Base-by-base conservation (phyloP, 1,140 invertebrate genomes). In the Gonioctena quinquepunctata region DNA sequence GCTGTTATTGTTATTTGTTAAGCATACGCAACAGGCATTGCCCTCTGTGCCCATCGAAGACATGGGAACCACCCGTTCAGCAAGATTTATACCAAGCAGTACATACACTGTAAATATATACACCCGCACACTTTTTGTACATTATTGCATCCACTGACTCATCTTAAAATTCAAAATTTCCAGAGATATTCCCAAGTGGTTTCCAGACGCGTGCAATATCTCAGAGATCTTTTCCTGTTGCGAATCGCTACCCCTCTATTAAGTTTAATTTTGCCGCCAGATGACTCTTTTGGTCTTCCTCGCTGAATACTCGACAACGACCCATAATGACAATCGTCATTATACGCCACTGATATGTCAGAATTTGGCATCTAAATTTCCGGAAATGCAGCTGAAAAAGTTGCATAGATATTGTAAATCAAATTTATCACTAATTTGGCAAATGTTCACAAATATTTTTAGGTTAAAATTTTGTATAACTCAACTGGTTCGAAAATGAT, bases 361-460 rank as follows among this genome's bases (percentile, higher is more conserved):
- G 72, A 69, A 52, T 82, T 81, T 78, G 81, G 80, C 80, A 78
- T 82, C 81, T 76, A 83, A 83, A 83, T 83, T 83, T 81, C 81
- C 75, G 81, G 79, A 81, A 82, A 83, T 83, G 75, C 75, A 71
- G 72, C 79, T 77, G 70, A 26, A 26, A 56, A 70, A 68, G 77
- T 68, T 69, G 79, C 75, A 80, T 80, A 71, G 79, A 83, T 83
- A 50, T 71, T 67, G 66, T 77, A 80, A 82, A 77, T 77, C 63
- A 67, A 81, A 80, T 75, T 74, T 82, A 71, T 70, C 81, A 83
- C 77, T 76, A 74, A 80, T 83, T 83, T 81, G 81, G 81, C 81
- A 71, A 70, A 76, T 73, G 59, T 76, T 76, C 80, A 81, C 72
- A 79, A 80, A 78, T 68, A 71, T 73, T 69, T 82, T 82, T 81